Evolutionary conservation across 2,113 vertebrate genomes (phyloP).

Genomic region (Brachyhypopomus occidentalis): DNA sequence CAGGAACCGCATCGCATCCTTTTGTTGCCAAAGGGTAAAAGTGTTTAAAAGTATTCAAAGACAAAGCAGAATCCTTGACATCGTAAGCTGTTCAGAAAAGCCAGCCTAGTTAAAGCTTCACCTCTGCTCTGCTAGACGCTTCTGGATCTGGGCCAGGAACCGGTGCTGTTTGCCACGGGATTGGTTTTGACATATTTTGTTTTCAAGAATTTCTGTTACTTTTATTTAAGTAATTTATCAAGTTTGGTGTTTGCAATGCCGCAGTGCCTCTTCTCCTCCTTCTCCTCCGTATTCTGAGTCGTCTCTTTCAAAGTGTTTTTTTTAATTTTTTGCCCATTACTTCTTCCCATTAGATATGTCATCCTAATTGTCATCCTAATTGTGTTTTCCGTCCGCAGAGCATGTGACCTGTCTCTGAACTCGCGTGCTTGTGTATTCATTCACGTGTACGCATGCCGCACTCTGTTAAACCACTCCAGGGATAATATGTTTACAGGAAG

Average conservation of each 20-base stretch:
- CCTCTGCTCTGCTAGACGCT: no score
- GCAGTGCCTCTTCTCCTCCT: not conserved
- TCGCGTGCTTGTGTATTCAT: not conserved
- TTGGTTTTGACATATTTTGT: no score
- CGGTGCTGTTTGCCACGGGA: no score
- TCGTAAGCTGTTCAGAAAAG: not conserved
- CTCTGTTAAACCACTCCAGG: not conserved
- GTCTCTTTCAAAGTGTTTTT: not conserved
- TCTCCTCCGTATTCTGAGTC: not conserved
- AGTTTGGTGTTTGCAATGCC: not conserved
- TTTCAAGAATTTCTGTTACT: no score
- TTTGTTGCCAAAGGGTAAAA: conserved; percentile 8
- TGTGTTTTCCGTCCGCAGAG: not conserved
- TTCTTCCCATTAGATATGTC: not conserved
- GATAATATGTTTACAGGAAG: not conserved
- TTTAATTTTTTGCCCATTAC: not conserved
- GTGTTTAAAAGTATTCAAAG: not conserved
- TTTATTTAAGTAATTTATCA: not conserved
- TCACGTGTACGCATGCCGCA: not conserved
- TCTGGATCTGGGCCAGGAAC: not conserved
- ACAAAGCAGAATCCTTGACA: conserved; percentile 8
- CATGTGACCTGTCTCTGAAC: not conserved
- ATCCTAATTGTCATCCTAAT: not conserved
- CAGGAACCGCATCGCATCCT: not conserved
- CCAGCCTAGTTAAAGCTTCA: not conserved